Conservation (phyloP, 2,113 vertebrate species). For the Lampris megalopsis region DNA sequence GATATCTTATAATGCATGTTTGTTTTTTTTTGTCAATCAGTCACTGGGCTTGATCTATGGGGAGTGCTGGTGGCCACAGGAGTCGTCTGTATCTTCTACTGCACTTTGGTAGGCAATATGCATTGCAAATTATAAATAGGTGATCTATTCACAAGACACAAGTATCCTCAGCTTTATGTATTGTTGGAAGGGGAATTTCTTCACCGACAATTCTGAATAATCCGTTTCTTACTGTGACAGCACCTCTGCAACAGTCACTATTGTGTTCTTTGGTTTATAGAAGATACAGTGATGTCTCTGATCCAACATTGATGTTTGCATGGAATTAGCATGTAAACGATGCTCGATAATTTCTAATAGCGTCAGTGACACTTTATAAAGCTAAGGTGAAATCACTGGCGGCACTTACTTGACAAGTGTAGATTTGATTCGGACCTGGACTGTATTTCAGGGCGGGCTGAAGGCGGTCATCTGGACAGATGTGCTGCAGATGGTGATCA, state of each 20-base stretch:
- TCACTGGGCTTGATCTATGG: conserved; percentile 85
- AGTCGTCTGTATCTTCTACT: conserved; percentile 84
- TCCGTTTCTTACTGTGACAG: no score
- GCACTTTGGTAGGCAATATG: conserved; percentile 81
- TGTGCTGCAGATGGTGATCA: conserved; percentile 85
- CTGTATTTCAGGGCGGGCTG: conserved; percentile 80
- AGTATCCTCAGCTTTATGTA: no score
- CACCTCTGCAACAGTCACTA: background rate
- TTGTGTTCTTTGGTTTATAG: background rate
- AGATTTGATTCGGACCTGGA: background rate
- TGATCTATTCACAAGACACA: background rate
- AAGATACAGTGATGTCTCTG: background rate
- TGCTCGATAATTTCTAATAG: no score
- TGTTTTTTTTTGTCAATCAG: conserved; percentile 57
- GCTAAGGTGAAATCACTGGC: no score
- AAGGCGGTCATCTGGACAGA: conserved; percentile 88
- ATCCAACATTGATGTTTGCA: background rate
- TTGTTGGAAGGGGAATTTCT: no score
- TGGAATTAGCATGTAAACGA: no score
- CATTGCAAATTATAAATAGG: background rate
- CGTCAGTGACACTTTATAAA: background rate
- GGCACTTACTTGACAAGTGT: no score
- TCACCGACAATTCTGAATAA: no score
- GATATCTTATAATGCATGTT: background rate
- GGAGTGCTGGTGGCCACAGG: conserved; percentile 85